Conservation (phyloP, 2,888 invertebrate genomes). For the Sialis lutaria region DNA sequence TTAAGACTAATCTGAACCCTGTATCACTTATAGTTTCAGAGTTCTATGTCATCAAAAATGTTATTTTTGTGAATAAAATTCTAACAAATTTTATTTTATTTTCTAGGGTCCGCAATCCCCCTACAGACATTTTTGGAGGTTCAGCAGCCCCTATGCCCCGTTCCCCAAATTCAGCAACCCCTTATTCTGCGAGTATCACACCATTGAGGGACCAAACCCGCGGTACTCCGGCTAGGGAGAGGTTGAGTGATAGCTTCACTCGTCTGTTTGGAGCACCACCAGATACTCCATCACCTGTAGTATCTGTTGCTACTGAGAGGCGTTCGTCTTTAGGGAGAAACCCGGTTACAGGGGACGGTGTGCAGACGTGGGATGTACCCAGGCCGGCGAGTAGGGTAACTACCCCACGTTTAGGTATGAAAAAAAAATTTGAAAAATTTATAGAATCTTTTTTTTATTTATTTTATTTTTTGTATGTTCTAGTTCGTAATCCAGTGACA, state of each 20-base stretch:
- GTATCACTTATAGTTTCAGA: too few species aligned
- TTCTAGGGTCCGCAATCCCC: slow-evolving; percentile 25
- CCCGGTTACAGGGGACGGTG: slow-evolving; percentile 26
- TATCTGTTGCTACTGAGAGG: not conserved
- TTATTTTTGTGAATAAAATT: not conserved
- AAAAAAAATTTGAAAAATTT: too few species aligned
- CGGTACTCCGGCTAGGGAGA: not conserved
- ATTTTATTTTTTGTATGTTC: not conserved
- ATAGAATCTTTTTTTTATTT: too few species aligned
- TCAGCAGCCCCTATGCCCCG: slow-evolving; percentile 16
- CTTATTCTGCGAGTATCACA: slow-evolving; percentile 6
- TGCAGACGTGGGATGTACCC: slow-evolving; percentile 21
- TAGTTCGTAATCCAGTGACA: slow-evolving; percentile 5
- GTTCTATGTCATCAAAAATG: too few species aligned
- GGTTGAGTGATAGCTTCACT: slow-evolving; percentile 22
- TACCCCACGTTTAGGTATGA: slow-evolving; percentile 18
- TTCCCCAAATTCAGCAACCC: slow-evolving; percentile 7
- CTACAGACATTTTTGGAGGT: slow-evolving; percentile 24
- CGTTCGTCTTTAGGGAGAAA: slow-evolving; percentile 17
- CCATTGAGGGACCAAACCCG: slow-evolving; percentile 2
- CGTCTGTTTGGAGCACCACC: slow-evolving; percentile 21
- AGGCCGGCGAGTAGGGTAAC: slow-evolving; percentile 15
- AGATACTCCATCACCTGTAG: slow-evolving; percentile 19
- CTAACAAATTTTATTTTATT: slow-evolving; percentile 7
- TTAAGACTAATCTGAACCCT: too few species aligned